Conservation (phyloP, 2,888 invertebrate species). For the Prostheceraeus crozeri region DNA sequence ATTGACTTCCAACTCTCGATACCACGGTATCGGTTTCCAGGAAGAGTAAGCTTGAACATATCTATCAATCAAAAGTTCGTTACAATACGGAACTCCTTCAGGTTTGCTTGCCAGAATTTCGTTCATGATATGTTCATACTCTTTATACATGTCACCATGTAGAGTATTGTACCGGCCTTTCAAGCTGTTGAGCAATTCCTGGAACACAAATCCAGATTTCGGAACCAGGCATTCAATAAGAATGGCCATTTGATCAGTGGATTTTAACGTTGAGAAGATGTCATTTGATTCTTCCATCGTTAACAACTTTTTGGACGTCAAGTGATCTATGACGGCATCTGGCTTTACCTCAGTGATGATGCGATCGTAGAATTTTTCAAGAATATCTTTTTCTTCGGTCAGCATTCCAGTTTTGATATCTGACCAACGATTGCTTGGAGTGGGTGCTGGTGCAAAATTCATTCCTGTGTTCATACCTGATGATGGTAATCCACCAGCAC, state of each 20-base stretch:
- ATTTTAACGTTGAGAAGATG: constrained; percentile 44
- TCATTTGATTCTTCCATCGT: constrained; percentile 48
- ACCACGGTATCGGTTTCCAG: constrained; percentile 40
- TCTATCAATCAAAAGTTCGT: constrained; percentile 29
- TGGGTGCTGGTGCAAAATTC: background rate
- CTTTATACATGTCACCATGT: constrained; percentile 45
- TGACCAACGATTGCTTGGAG: constrained; percentile 11
- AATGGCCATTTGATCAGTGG: constrained; percentile 46
- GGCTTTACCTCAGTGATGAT: constrained; percentile 47
- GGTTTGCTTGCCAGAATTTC: constrained; percentile 43
- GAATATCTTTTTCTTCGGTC: constrained; percentile 45
- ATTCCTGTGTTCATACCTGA: background rate
- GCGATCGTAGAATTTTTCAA: constrained; percentile 46
- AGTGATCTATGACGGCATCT: constrained; percentile 49
- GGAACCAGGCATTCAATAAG: constrained; percentile 46
- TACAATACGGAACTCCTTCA: constrained; percentile 39
- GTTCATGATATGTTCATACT: constrained; percentile 45
- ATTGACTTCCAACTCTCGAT: constrained; percentile 35
- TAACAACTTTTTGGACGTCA: constrained; percentile 48
- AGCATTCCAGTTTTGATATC: constrained; percentile 42
- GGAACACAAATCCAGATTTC: constrained; percentile 40
- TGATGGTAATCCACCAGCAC: background rate
- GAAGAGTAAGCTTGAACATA: constrained; percentile 32
- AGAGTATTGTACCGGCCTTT: constrained; percentile 48
- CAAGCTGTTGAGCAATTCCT: constrained; percentile 45